Conservation (phyloP, 2,888 invertebrate species). For the Nebria brevicollis region DNA sequence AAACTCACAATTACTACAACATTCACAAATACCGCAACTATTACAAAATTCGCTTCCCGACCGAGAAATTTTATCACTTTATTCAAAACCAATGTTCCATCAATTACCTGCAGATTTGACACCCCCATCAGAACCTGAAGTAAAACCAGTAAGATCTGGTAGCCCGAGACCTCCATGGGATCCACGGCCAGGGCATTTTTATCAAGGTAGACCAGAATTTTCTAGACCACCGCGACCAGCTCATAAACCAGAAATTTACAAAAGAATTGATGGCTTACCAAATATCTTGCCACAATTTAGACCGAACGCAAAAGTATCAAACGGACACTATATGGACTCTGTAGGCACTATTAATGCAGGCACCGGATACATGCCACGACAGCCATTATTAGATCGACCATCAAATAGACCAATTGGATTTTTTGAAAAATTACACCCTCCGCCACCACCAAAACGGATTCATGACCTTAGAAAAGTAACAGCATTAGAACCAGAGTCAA, state of each 20-base stretch:
- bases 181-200: conserved; percentile 62
- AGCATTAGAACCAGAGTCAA: conserved; percentile 55
- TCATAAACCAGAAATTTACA: conserved; percentile 58
- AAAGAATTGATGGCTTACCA: conserved; percentile 65
- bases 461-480: conserved; percentile 66
- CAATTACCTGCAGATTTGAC: conserved; percentile 63
- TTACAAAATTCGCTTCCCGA: conserved; percentile 49
- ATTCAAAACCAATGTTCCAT: conserved; percentile 62
- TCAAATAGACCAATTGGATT: conserved; percentile 61
- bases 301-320: conserved; percentile 71
- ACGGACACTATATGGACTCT: conserved; percentile 57
- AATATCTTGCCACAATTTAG: conserved; percentile 79
- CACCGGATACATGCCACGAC: conserved; percentile 56
- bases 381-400: conserved; percentile 62
- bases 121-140: conserved; percentile 61
- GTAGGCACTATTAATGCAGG: conserved; percentile 50
- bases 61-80: conserved; percentile 59
- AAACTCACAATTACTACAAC: conserved; percentile 17
- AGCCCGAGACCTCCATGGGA: conserved; percentile 64
- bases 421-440: conserved; percentile 61
- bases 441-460: conserved; percentile 60
- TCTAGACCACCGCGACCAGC: conserved; percentile 59
- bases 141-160: conserved; percentile 49
- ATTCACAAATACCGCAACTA: conserved; percentile 48
- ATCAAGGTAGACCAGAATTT: conserved; percentile 61